Conservation (phyloP, 1,140 invertebrate species). For the Rhagoletis zephyria region DNA sequence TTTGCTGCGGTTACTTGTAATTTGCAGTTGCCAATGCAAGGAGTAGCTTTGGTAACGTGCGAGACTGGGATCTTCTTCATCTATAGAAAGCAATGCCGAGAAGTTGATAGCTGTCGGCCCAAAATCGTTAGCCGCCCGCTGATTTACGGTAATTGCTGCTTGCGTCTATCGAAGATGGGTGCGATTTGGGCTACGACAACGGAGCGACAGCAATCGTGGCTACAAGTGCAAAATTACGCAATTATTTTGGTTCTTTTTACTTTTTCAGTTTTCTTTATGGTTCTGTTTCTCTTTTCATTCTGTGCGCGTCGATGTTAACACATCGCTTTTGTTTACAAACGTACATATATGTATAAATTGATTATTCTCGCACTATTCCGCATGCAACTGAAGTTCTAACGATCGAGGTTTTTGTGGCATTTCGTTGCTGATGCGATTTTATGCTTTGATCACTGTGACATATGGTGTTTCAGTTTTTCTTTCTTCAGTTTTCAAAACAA, state of each 20-base stretch:
- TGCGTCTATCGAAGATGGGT: background rate
- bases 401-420: background rate
- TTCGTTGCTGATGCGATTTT: no score
- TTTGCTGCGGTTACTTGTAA: background rate
- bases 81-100: background rate
- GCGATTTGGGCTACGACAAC: background rate
- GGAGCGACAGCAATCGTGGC: background rate
- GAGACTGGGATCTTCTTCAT: no score
- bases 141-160: constrained; percentile 22
- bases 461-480: no score
- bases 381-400: background rate
- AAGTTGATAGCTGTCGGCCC: background rate
- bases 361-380: background rate
- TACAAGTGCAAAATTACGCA: constrained; percentile 47
- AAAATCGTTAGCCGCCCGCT: background rate
- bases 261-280: background rate
- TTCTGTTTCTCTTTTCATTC: constrained; percentile 2
- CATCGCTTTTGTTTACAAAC: background rate
- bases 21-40: background rate
- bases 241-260: constrained; percentile 2
- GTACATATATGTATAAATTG: background rate
- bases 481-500: no score
- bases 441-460: no score
- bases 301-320: background rate
- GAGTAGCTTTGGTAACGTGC: background rate